Percentiles rank a stretch among this genome's conserved stretches.
These are phyloP conservation scores for Leuciscus idus DNA, from an alignment of 2,113 vertebrate genomes.

Conservation along the genomic window DNA sequence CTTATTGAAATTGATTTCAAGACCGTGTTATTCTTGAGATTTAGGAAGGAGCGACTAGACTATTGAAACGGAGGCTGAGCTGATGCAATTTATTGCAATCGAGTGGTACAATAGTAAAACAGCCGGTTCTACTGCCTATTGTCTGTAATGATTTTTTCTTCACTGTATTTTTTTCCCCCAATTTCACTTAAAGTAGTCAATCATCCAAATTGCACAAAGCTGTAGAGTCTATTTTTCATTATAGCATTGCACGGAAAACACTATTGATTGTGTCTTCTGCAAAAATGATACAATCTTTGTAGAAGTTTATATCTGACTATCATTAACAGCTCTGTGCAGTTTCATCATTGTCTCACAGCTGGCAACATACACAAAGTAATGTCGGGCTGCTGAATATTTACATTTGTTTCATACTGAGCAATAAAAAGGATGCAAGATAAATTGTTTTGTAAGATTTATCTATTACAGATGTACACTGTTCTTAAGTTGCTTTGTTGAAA, in stretches of 20 bases:
- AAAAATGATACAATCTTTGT: not conserved
- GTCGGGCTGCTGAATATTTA: slow-evolving; percentile 1
- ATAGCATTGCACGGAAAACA: not conserved
- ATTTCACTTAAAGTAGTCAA: slow-evolving; percentile 14
- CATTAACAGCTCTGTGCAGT: slow-evolving; percentile 3
- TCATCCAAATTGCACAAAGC: slow-evolving; percentile 27
- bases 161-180: not conserved
- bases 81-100: slow-evolving; percentile 47
- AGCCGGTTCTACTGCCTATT: slow-evolving; percentile 27
- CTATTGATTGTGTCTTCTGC: slow-evolving; percentile 2
- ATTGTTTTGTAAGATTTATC: not conserved
- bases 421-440: not conserved
- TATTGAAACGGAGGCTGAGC: slow-evolving; percentile 32
- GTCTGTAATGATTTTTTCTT: slow-evolving; percentile 27
- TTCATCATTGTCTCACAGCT: slow-evolving; percentile 17
- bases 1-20: slow-evolving; percentile 29
- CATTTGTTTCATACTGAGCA: not conserved
- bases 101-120: not conserved
- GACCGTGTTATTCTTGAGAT: slow-evolving; percentile 33
- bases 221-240: slow-evolving; percentile 5
- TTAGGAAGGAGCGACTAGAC: slow-evolving; percentile 13
- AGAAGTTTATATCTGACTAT: slow-evolving; percentile 27
- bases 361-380: slow-evolving; percentile 10
- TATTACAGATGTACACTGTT: not conserved
- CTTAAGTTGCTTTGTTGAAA: not conserved